A percentile compares a stretch with the other conserved stretches of the same genome.
Conservation (phyloP, 2,888 invertebrate genomes). For the Nomada lathburiana region DNA sequence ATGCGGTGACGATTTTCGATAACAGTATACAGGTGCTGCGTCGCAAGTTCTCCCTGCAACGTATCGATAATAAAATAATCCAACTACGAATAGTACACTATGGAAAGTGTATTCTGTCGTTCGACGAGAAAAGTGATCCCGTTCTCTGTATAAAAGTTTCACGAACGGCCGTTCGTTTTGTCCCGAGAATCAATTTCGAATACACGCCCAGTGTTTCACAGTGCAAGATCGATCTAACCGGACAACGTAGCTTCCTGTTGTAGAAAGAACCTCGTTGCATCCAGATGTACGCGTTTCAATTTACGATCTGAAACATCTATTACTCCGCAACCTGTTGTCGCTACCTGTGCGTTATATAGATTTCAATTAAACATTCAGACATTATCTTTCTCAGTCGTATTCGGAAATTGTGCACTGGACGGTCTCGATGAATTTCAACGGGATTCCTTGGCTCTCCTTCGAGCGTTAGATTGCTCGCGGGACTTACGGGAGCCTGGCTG, state of each 20-base stretch:
- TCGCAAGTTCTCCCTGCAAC: conserved; percentile 51
- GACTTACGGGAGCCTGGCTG: conserved; percentile 63
- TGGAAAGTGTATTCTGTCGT: background rate
- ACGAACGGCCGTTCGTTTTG: background rate
- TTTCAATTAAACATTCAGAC: too few relatives aligned
- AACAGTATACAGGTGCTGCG: conserved; percentile 54
- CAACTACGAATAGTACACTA: background rate
- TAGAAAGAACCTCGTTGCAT: too few relatives aligned
- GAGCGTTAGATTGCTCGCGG: too few relatives aligned
- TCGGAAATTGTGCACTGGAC: too few relatives aligned
- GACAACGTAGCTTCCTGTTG: background rate
- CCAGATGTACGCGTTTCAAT: too few relatives aligned
- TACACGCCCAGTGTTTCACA: background rate
- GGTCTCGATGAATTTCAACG: too few relatives aligned
- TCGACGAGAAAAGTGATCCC: background rate
- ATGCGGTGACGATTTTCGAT: conserved; percentile 44
- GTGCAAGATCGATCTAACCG: background rate
- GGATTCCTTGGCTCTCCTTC: too few relatives aligned
- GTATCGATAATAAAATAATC: background rate
- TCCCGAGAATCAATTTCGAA: background rate
- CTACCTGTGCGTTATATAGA: too few relatives aligned
- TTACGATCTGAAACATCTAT: too few relatives aligned
- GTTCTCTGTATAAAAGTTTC: background rate
- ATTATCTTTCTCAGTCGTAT: too few relatives aligned
- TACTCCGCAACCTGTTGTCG: too few relatives aligned